Evolutionary conservation across 2,113 vertebrate species (phyloP), one percentile per base, ranked within the genome.

Genomic region (Nanger granti): DNA sequence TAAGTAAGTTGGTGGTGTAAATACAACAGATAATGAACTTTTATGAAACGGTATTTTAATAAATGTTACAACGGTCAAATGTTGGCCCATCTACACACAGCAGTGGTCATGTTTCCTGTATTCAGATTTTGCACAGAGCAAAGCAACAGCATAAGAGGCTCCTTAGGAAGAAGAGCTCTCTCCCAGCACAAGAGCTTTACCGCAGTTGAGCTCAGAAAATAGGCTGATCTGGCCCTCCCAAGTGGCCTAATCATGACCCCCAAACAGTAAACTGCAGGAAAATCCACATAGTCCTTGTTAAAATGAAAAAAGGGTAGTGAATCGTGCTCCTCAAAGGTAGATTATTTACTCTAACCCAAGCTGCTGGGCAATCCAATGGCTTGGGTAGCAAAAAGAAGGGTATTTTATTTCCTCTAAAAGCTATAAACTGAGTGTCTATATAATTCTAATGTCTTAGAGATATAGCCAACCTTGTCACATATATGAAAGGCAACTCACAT

Each of bases 401-500:
- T 52, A 76, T 87, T 98, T 84, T 55, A 60, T 79, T 91, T 95
- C 88, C 22, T 92, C 47, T 69, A 64, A 89, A 94, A 64, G 54
- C 62, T 55, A 5, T 82, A 92, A 90, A 20, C 8, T 59, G 14
- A 86, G 87, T 80, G 76, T 94, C 49, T 22, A 79, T 26, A 92
- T 29, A 83, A 93, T 96, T 89, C 76, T 82, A 87, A 79, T 86
- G 85, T 94, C 85, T 95, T 86, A 95, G 57, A 80, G 52, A 41
- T 54, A 95, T 5, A 96, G 52, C 31, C 73, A 95, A 69, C 80
- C 17, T 95, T 66, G 93, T 97, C 24, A 55, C 31, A 60, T 95
- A 76, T 69, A 54, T 83, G 89, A 97, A 97, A 73, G 84, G 86
- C 89, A 97, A 66, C 64, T 86, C 59, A 69, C 28, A 94, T 93